Conservation (phyloP, 2,888 invertebrate genomes). For the Limnephilus auricula region DNA sequence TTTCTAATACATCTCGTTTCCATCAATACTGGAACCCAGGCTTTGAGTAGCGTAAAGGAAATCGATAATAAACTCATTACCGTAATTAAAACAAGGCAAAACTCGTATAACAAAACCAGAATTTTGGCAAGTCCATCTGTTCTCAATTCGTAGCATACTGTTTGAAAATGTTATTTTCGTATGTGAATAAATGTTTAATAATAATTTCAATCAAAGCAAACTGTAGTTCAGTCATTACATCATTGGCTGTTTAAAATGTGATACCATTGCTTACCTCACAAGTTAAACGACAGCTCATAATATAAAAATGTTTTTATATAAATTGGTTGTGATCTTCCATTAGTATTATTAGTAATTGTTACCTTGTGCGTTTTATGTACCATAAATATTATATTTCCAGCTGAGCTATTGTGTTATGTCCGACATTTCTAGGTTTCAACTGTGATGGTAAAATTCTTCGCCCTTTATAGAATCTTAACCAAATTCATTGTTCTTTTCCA, state of each 20-base stretch:
- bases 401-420: neutral
- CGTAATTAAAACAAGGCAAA: neutral
- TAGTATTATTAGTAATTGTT: neutral
- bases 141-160: neutral
- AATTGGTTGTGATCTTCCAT: neutral
- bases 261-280: constrained; percentile 51
- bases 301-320: neutral
- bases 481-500: no score
- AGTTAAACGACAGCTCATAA: constrained; percentile 8
- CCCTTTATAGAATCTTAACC: neutral
- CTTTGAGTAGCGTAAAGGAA: constrained; percentile 4
- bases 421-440: neutral
- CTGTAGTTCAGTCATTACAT: constrained; percentile 48
- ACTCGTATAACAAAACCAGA: neutral
- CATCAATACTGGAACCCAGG: constrained; percentile 42
- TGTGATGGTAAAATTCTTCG: neutral
- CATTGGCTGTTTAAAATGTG: constrained; percentile 53
- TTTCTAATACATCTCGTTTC: neutral
- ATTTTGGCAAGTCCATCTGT: constrained; percentile 2
- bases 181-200: neutral
- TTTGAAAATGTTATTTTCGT: constrained; percentile 3
- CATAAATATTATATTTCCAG: neutral
- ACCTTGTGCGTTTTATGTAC: no score
- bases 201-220: neutral
- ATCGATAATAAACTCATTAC: neutral